Evolutionary conservation across 2,888 invertebrate genomes (phyloP), one percentile per base, ranked within the genome.

Genomic region (Altica lythri): DNA sequence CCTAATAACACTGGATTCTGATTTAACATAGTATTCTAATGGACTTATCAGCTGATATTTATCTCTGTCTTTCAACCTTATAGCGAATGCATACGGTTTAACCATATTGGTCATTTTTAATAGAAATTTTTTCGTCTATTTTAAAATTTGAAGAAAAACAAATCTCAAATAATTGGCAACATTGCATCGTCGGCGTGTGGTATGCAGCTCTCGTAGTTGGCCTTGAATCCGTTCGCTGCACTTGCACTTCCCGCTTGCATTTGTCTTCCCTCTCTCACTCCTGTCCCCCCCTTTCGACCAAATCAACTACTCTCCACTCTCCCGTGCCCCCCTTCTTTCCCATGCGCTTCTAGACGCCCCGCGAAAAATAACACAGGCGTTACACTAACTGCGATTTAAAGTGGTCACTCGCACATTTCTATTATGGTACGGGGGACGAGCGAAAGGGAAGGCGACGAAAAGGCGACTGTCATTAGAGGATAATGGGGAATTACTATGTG

Each of bases 181-280:
- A 10, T 17, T 19, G 45, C 13, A 17, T n/a, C 32, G 51, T 35
- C 54, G 53, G 48, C 52, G 53, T 49, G 49, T 58, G 62, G 62
- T 62, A 60, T 62, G 62, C 58, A 51, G 60, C 54, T 55, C 49
- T 49, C 40, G 49, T 40, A 40, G 49, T 49, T 68, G 72, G 69
- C 77, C 77, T 77, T 77, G 77, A 74, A 76, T 74, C 69, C 74
- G 77, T 76, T 75, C 77, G 75, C 75, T 77, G 77, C 77, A 77
- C 77, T 77, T 77, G 77, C 75, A 75, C 75, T 75, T 75, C 76
- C 73, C 72, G 70, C 73, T 70, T 67, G 64, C 61, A 53, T 57
- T 57, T 58, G 52, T 54, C 52, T 42, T 42, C 57, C 57, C 44
- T 54, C 49, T 59, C 60, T 37, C 53, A 63, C 49, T 59, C 57